Evolutionary conservation across 2,797 vertebrate genomes (phyloP).

Genomic region (Hippopotamyrus pictus): DNA sequence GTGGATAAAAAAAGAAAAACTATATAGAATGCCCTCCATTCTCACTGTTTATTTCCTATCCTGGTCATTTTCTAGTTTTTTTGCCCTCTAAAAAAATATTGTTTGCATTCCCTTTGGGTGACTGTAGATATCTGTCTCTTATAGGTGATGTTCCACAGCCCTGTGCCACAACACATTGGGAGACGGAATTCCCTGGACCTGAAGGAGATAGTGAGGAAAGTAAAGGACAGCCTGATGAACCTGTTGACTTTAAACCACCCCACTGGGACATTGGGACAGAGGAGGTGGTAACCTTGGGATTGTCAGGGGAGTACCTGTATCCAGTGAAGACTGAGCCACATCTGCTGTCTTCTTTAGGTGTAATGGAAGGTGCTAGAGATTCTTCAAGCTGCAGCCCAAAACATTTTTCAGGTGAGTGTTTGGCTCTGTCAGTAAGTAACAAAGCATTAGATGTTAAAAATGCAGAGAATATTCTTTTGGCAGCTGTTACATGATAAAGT

Average conservation of each 20-base stretch:
- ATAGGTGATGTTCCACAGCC: slow-evolving; percentile 25
- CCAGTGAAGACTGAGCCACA: slow-evolving; percentile 41
- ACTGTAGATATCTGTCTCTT: not conserved
- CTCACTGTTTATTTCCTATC: not conserved
- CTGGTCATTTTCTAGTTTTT: not conserved
- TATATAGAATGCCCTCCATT: not conserved
- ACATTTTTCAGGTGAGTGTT: slow-evolving; percentile 29
- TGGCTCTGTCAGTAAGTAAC: not conserved
- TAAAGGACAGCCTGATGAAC: slow-evolving; percentile 23
- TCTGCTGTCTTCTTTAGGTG: slow-evolving; percentile 27
- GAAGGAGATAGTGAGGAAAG: slow-evolving; percentile 30
- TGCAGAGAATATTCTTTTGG: not conserved
- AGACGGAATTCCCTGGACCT: slow-evolving; percentile 27
- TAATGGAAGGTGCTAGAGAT: slow-evolving; percentile 30
- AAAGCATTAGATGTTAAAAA: not conserved
- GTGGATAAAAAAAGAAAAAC: not conserved
- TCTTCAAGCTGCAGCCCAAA: slow-evolving; percentile 29
- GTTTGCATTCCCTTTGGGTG: not conserved
- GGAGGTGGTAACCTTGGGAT: slow-evolving; percentile 43
- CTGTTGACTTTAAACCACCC: slow-evolving; percentile 21
- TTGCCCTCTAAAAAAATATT: not conserved
- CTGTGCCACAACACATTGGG: slow-evolving; percentile 26
- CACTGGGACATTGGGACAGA: slow-evolving; percentile 36
- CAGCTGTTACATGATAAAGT: not conserved
- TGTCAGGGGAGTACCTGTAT: slow-evolving; percentile 46